A percentile compares a stretch with the other conserved stretches of the same genome.
Conservation (phyloP, 2,888 invertebrate genomes). For the Epirrhoe alternata region DNA sequence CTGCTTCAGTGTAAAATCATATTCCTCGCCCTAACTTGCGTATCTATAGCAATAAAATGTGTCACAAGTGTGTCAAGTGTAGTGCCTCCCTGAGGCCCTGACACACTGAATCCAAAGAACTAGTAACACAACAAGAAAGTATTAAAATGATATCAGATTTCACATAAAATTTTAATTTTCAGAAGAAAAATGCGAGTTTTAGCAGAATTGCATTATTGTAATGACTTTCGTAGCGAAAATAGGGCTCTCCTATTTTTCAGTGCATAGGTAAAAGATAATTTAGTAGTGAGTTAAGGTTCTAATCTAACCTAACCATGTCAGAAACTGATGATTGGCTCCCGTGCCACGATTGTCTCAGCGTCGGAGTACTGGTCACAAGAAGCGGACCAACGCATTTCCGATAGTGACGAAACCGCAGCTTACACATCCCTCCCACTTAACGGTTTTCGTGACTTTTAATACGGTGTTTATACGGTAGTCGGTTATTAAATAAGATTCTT, state of each 20-base stretch:
- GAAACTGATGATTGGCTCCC: conserved; percentile 15
- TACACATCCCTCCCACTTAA: conserved; percentile 71
- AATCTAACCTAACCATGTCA: neutral
- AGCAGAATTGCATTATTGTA: no score
- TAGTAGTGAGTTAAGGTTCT: no score
- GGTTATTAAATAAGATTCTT: conserved; percentile 77
- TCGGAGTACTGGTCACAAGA: conserved; percentile 63
- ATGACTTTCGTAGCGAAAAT: no score
- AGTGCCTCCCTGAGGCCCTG: no score
- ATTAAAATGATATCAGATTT: neutral
- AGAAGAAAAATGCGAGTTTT: no score
- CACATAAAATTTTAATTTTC: neutral
- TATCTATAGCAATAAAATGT: no score
- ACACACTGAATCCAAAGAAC: no score
- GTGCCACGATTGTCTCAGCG: conserved; percentile 62
- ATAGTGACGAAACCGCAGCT: conserved; percentile 71
- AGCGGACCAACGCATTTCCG: conserved; percentile 68
- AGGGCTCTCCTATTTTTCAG: no score
- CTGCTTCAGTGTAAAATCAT: neutral
- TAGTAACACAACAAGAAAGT: neutral
- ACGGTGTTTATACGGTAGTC: conserved; percentile 76
- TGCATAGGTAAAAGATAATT: no score
- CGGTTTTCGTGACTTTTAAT: conserved; percentile 75
- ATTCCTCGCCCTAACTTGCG: no score
- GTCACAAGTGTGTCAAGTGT: no score